These are phyloP conservation scores for Caiman crocodilus DNA, from an alignment of 2,797 vertebrate species.

Conservation along the genomic window DNA sequence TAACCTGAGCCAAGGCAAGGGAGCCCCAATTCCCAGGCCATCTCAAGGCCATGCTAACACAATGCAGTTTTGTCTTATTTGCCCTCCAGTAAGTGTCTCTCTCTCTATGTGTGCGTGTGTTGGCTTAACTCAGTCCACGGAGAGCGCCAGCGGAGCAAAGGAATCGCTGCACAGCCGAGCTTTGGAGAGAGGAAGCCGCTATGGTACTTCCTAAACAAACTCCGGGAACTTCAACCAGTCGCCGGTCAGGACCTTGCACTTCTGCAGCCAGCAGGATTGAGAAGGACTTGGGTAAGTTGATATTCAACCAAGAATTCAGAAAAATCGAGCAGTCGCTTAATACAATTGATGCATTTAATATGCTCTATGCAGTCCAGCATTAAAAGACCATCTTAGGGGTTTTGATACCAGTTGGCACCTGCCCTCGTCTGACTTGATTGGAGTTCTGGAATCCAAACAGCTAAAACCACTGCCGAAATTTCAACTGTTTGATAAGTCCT, in stretches of 20 bases:
- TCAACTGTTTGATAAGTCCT: neutral
- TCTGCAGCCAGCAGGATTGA: neutral
- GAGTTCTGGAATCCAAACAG: neutral
- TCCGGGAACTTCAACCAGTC: neutral
- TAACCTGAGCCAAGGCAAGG: neutral
- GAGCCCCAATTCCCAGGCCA: no score
- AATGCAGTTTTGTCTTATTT: neutral
- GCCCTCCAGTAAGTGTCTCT: neutral
- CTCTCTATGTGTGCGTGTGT: neutral
- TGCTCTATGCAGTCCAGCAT: neutral
- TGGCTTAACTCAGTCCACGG: neutral
- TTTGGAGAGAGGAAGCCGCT: neutral
- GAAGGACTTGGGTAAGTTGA: slow-evolving; percentile 44
- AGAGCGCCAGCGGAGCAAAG: neutral
- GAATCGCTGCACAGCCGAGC: fast-evolving
- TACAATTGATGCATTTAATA: neutral
- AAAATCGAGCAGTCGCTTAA: fast-evolving
- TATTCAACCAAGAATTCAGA: neutral
- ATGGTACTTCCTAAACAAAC: neutral
- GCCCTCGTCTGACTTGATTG: no score
- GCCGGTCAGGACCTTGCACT: neutral
- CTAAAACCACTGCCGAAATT: neutral
- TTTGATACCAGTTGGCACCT: neutral
- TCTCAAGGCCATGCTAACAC: neutral
- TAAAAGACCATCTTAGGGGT: neutral